A percentile compares a stretch with the other conserved stretches of the same genome.
Evolutionary conservation across 2,888 invertebrate genomes (phyloP).

Genomic region (Lingula anatina): DNA sequence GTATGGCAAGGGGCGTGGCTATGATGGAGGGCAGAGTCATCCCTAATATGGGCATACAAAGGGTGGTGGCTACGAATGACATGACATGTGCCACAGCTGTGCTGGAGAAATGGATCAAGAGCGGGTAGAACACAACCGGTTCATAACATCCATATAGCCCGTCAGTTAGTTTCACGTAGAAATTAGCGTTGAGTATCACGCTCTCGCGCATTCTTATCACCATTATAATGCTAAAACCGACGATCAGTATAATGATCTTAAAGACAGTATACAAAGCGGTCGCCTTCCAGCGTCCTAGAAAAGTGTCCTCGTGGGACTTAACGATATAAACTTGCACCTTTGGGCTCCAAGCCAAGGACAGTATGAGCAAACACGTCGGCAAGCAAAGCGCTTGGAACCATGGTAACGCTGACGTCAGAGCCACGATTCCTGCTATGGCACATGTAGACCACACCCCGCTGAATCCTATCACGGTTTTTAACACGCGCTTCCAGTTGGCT

Average conservation of each 20-base stretch:
- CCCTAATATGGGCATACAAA: constrained; percentile 18
- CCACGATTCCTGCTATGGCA: constrained; percentile 14
- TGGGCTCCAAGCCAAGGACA: constrained; percentile 24
- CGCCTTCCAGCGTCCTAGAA: constrained; percentile 14
- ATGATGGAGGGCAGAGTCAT: constrained; percentile 19
- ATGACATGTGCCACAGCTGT: constrained; percentile 15
- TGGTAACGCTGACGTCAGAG: constrained; percentile 7
- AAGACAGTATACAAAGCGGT: constrained; percentile 14
- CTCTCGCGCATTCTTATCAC: constrained; percentile 6
- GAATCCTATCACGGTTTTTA: constrained; percentile 8
- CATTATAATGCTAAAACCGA: constrained; percentile 10
- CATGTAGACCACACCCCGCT: constrained; percentile 12
- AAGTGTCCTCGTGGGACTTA: constrained; percentile 11
- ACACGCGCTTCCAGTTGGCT: too few relatives aligned
- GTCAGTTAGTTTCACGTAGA: constrained; percentile 9
- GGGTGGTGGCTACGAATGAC: constrained; percentile 14
- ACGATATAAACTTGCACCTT: constrained; percentile 16
- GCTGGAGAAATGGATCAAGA: constrained; percentile 14
- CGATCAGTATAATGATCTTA: constrained; percentile 9
- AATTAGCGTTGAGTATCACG: constrained; percentile 8
- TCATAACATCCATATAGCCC: constrained; percentile 12
- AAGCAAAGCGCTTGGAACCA: constrained; percentile 15
- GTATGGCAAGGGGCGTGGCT: constrained; percentile 18
- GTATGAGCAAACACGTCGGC: constrained; percentile 11
- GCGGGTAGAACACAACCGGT: constrained; percentile 5